These are phyloP conservation scores for Hoplostethus atlanticus DNA, from an alignment of 2,797 vertebrate genomes.

Conservation along the genomic window DNA sequence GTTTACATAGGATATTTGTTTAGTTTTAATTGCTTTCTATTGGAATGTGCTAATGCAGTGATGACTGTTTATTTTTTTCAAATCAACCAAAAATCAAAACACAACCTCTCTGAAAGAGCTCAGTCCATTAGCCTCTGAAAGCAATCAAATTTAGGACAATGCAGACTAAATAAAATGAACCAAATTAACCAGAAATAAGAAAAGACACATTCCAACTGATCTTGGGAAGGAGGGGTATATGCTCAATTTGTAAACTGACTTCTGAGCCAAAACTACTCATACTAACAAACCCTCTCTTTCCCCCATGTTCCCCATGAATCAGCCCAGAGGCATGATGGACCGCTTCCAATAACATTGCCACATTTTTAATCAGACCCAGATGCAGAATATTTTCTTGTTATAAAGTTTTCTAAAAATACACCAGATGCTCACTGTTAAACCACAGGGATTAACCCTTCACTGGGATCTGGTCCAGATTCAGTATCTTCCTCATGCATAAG, in stretches of 20 bases:
- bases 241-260: conserved; percentile 20
- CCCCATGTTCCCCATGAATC: background rate
- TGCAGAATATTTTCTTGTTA: conserved; percentile 64
- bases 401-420: conserved; percentile 55
- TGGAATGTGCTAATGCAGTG: conserved; percentile 14
- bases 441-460: conserved; percentile 58
- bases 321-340: conserved; percentile 48
- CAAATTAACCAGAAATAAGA: background rate
- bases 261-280: conserved; percentile 12
- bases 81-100: conserved; percentile 6
- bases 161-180: background rate
- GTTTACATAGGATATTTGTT: background rate
- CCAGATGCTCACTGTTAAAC: conserved; percentile 66
- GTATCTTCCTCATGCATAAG: conserved; percentile 25
- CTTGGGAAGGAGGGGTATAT: conserved; percentile 17
- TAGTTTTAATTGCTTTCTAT: conserved; percentile 11
- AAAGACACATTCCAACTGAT: conserved; percentile 20
- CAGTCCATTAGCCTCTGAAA: conserved; percentile 19
- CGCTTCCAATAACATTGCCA: conserved; percentile 50
- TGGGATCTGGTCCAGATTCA: conserved; percentile 56
- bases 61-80: background rate
- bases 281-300: conserved; percentile 2
- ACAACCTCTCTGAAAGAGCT: conserved; percentile 13
- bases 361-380: conserved; percentile 53
- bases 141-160: background rate